Evolutionary conservation across 2,113 vertebrate species (phyloP).

Genomic region (Microcebus jonahi): DNA sequence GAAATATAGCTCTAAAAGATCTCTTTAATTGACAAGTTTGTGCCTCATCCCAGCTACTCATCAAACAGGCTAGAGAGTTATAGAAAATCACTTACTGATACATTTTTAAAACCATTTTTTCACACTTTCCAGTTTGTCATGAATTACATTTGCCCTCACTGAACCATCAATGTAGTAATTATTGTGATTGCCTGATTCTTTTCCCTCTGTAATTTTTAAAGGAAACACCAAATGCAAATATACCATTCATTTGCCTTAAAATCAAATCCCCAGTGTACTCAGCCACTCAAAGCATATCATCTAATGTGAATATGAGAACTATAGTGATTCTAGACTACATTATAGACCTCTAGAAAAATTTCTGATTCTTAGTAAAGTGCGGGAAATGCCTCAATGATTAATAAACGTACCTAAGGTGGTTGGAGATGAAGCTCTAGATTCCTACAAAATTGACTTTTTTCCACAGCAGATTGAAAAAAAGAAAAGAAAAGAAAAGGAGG

Average conservation of each 20-base stretch:
- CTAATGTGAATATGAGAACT: not conserved
- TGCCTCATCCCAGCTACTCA: not conserved
- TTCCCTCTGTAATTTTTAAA: not conserved
- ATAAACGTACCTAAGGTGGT: not conserved
- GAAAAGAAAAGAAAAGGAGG: not conserved
- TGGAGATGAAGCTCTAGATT: not conserved
- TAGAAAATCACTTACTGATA: not conserved
- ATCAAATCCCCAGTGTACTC: not conserved
- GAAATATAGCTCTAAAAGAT: not conserved
- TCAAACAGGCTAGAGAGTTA: not conserved
- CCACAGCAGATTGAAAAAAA: not conserved
- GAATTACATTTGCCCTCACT: not conserved
- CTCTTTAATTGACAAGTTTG: not conserved
- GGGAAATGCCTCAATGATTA: not conserved
- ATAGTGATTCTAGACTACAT: not conserved
- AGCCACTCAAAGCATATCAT: not conserved
- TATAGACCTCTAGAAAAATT: not conserved
- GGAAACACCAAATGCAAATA: not conserved
- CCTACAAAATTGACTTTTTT: not conserved
- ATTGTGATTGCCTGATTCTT: not conserved
- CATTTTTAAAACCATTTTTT: not conserved
- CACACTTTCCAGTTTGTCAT: not conserved
- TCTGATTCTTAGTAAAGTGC: not conserved
- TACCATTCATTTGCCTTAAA: not conserved
- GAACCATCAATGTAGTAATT: not conserved